Base-by-base conservation (phyloP, 2,113 vertebrate species). In the Climacteris rufus region DNA sequence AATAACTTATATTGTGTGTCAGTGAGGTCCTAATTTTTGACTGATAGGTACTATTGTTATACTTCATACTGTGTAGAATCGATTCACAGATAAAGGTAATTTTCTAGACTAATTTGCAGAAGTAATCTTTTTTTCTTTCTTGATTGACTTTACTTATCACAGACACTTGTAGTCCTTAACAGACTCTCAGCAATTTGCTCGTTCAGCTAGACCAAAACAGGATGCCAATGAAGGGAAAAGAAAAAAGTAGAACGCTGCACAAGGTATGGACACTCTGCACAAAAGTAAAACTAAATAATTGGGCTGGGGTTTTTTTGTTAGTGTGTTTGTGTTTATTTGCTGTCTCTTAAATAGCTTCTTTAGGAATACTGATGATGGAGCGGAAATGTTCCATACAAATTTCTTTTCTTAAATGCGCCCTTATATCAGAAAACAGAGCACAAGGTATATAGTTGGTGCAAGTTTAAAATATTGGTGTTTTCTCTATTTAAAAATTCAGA, bases 181-280 rank as follows among this genome's bases (percentile, higher is more conserved):
- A 91, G 44, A 86, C 64, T 59, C 45, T 54, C 97, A 99, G 99
- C 99, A 99, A 93, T 99, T 99, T 96, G 99, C 99, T 94, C 98
- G 99, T 96, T 99, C 99, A 61, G 99, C 99, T 86, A 98, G 99
- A 97, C 99, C 99, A 57, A 99, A 99, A 92, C 98, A 97, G 81
- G 99, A 99, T 74, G 70, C 90, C 53, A 97, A 90, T 1, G 98
- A 99, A 93, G 96, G 96, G 60, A 98, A 96, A 96, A 97, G 97
- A 54, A 98, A 98, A 90, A 97, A 96, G 64, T 97, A 97, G 83
- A 90, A 74, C 59, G 15, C 50, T 47, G 72, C 10, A 52, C 59
- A 96, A 97, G 97, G 98, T 98, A 98, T 95, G 97, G 93, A 47
- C 57, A 64, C 19, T 42, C 12, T 93, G 37, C 57, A 39, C 92